Base-by-base conservation (phyloP, 1,140 invertebrate genomes). In the Centruroides vittatus region DNA sequence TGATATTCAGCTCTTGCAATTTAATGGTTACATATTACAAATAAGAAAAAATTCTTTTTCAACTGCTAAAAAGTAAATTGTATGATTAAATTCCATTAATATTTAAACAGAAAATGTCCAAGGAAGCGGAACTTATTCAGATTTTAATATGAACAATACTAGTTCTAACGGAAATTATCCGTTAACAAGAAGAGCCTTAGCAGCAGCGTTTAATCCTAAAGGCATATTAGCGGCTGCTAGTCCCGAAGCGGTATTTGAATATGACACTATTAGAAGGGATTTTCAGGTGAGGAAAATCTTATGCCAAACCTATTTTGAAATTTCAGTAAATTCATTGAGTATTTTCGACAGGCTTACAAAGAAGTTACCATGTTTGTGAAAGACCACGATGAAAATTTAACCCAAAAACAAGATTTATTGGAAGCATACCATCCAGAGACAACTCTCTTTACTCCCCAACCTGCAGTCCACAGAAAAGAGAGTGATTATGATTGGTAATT, bases 131-230 rank as follows among this genome's bases (percentile, higher is more conserved):
- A 41, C 41, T 6, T 41, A 41, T 36, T 58, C 63, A 3, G 63
- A 65, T 47, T 57, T 61, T 47, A 65, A 65, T 12, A 74, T 50
- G 73, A 73, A 70, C 71, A 72, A 73, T 57, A 61, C 62, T 3
- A 50, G 47, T 55, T 7, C 36, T 0, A 55, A 58, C 3, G 46
- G 47, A 5, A 66, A 49, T 55, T 61, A 52, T 34, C 64, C 49
- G 36, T 55, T 60, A 12, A 63, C 61, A 3, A 56, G 63, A 10
- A 54, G 62, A 46, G 62, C 64, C 8, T 51, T 66, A 41, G 67
- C 60, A 1, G 59, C 59, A 11, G 67, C 65, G 9, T 65, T 69
- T 60, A 66, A 66, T 53, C 60, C 60, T 13, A 69, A 69, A 61
- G 65, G 63, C 5, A 61, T 65, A 10, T 36, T 65, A 47, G 69